Percentiles rank a stretch among this genome's conserved stretches.
Conservation (phyloP, 2,113 vertebrate species). For the Mola mola region DNA sequence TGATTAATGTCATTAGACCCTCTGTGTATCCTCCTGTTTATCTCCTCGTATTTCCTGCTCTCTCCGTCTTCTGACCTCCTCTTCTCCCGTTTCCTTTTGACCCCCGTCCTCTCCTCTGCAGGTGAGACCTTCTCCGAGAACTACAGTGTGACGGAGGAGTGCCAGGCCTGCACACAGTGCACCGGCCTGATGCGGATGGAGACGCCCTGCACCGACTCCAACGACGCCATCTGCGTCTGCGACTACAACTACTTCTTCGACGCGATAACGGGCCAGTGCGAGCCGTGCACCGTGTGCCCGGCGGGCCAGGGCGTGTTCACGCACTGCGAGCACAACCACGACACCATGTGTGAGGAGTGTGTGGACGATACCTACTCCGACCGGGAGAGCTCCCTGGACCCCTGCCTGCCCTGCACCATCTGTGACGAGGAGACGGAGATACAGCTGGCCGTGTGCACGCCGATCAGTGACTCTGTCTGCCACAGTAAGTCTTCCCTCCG, state of each 20-base stretch:
- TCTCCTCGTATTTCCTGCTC: not conserved
- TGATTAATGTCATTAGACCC: slow-evolving; percentile 69
- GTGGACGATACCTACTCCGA: slow-evolving; percentile 90
- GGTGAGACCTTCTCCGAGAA: slow-evolving; percentile 92
- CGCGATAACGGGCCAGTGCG: slow-evolving; percentile 67
- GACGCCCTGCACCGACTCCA: slow-evolving; percentile 94
- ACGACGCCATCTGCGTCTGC: slow-evolving; percentile 90
- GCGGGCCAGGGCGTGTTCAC: slow-evolving; percentile 85
- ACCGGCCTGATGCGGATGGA: slow-evolving; percentile 90
- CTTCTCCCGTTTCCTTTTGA: not conserved
- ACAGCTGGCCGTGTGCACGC: slow-evolving; percentile 81
- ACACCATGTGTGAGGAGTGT: slow-evolving; percentile 93
- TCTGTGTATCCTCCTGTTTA: slow-evolving; percentile 46
- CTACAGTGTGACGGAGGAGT: slow-evolving; percentile 88
- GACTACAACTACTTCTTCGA: slow-evolving; percentile 88
- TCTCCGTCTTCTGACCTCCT: not conserved
- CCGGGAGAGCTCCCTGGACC: slow-evolving; percentile 91
- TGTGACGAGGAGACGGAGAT: slow-evolving; percentile 88
- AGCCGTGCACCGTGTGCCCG: slow-evolving; percentile 86
- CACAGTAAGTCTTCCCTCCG: slow-evolving; percentile 79
- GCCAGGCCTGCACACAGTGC: slow-evolving; percentile 88
- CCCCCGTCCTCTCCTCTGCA: slow-evolving; percentile 26
- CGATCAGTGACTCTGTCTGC: slow-evolving; percentile 83
- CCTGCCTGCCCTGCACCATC: slow-evolving; percentile 94
- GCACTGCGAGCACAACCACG: slow-evolving; percentile 83